phyloP scores from a whole-genome alignment of 2,113 vertebrate genomes.

The Protobothrops mucrosquamatus region DNA sequence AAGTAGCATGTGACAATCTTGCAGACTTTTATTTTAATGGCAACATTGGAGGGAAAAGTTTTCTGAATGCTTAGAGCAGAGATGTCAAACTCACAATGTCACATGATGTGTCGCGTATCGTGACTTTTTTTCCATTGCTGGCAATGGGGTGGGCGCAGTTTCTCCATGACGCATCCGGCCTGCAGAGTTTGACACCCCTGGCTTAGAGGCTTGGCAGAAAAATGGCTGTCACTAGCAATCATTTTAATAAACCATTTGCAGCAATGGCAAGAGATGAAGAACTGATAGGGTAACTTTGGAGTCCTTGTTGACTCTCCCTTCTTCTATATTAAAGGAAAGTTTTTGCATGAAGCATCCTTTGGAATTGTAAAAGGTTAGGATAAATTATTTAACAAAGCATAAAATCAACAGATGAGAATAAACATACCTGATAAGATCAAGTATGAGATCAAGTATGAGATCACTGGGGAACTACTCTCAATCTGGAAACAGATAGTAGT shows the following conservation, averaged over 20 bases:
- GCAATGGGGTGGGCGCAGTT: too few species aligned
- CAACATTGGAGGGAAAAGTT: neutral
- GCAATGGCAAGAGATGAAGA: neutral
- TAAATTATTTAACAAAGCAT: neutral
- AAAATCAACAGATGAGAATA: neutral
- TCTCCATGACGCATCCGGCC: too few species aligned
- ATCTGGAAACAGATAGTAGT: neutral
- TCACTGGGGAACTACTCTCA: too few species aligned
- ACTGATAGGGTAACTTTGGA: neutral
- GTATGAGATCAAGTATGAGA: neutral
- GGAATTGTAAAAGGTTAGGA: neutral
- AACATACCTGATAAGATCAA: neutral
- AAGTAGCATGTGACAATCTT: neutral
- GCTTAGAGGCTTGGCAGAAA: neutral
- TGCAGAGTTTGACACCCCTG: too few species aligned
- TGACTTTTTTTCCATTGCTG: too few species aligned
- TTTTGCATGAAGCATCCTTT: neutral
- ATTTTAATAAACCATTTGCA: slow-evolving; percentile 12
- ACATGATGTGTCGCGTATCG: too few species aligned
- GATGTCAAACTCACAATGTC: too few species aligned
- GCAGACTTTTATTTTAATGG: neutral
- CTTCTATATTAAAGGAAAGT: neutral
- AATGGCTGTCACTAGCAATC: neutral
- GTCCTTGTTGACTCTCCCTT: neutral
- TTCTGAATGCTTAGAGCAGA: neutral